phyloP scores from a whole-genome alignment of 2,888 invertebrate genomes.

The Adineta ricciae region DNA sequence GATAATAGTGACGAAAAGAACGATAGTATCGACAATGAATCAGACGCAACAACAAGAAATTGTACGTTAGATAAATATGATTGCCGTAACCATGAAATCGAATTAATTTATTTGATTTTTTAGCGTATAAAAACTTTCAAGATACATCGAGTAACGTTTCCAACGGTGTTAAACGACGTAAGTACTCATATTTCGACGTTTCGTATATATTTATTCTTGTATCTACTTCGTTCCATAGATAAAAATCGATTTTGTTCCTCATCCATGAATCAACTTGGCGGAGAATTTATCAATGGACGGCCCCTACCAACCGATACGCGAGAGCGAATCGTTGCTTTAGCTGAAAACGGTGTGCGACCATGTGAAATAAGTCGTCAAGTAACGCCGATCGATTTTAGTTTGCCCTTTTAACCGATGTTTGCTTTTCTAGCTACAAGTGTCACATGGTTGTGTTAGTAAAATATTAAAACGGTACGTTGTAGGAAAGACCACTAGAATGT shows the following conservation, averaged over 20 bases:
- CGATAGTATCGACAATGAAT: not conserved
- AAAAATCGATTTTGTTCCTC: slow-evolving; percentile 23
- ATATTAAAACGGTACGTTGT: slow-evolving; percentile 28
- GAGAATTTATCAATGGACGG: slow-evolving; percentile 34
- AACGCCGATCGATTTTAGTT: not conserved
- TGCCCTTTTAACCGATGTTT: not conserved
- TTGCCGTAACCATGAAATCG: not conserved
- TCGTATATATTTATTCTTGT: too few relatives aligned
- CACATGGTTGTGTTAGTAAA: slow-evolving; percentile 34
- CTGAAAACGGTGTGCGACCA: slow-evolving; percentile 33
- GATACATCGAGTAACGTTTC: not conserved
- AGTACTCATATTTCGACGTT: too few relatives aligned
- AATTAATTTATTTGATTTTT: not conserved
- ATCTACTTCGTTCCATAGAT: too few relatives aligned
- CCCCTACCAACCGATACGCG: slow-evolving; percentile 33
- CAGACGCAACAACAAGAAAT: not conserved
- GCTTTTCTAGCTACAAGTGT: slow-evolving; percentile 25
- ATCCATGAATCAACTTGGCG: slow-evolving; percentile 33
- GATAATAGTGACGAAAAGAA: not conserved
- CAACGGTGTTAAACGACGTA: not conserved
- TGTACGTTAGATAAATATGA: not conserved
- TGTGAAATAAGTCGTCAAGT: slow-evolving; percentile 34
- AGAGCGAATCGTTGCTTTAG: slow-evolving; percentile 30
- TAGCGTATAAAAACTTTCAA: not conserved
- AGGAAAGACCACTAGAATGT: not conserved